Conservation (phyloP, 2,888 invertebrate genomes). For the Amphiduros pacificus region DNA sequence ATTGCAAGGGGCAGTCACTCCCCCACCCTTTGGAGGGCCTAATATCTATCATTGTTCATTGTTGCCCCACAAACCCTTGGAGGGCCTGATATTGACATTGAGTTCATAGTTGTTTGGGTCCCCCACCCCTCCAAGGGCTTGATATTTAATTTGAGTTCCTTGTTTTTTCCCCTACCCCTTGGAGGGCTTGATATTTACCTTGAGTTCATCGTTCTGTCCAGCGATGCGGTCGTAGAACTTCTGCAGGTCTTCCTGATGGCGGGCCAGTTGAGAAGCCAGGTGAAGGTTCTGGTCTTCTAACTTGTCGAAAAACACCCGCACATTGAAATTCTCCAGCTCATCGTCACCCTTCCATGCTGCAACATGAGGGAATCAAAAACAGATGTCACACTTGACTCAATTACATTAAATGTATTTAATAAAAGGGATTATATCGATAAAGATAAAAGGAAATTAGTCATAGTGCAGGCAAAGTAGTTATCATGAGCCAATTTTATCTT, state of each 20-base stretch:
- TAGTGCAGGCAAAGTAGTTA: no score
- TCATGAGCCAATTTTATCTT: no score
- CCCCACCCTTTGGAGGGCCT: no score
- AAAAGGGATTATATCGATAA: no score
- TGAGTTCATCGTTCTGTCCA: slow-evolving; percentile 49
- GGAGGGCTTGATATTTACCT: slow-evolving; percentile 29
- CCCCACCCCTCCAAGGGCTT: background rate
- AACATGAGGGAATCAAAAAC: background rate
- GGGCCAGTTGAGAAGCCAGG: slow-evolving; percentile 52
- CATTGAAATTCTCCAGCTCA: slow-evolving; percentile 54
- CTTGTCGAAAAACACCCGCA: slow-evolving; percentile 54
- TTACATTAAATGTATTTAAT: background rate
- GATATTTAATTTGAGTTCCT: background rate
- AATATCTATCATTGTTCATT: no score
- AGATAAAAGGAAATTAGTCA: no score
- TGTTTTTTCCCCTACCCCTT: no score
- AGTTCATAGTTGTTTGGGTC: background rate
- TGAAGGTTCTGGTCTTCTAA: slow-evolving; percentile 58
- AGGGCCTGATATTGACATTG: no score
- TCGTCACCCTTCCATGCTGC: slow-evolving; percentile 32
- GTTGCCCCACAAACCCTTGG: no score
- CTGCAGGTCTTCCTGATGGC: slow-evolving; percentile 50
- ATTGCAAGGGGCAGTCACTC: no score
- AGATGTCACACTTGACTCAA: background rate
- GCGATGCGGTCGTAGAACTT: slow-evolving; percentile 50